Conservation (phyloP, 1,140 invertebrate species). For the Macrobrachium rosenbergii region DNA sequence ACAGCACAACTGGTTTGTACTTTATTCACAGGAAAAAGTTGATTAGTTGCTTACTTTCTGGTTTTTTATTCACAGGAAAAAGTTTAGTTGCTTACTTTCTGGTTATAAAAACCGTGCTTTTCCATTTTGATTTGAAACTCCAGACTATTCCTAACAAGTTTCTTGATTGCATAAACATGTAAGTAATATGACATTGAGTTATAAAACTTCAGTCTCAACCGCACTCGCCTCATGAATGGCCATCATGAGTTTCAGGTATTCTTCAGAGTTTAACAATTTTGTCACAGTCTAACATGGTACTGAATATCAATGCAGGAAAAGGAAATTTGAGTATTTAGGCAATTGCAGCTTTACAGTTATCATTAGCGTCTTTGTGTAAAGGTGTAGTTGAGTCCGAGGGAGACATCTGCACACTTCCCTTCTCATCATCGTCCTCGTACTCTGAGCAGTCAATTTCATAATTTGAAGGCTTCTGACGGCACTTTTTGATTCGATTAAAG, state of each 20-base stretch:
- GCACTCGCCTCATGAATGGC: no score
- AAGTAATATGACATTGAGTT: no score
- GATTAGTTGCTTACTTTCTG: background rate
- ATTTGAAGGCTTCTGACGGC: background rate
- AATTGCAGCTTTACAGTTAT: background rate
- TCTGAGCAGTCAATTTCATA: constrained; percentile 3
- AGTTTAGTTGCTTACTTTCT: background rate
- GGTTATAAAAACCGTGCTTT: no score
- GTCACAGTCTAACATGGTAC: no score
- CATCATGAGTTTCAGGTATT: no score
- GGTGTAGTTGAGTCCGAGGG: background rate
- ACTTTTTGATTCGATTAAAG: constrained; percentile 25
- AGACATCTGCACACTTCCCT: background rate
- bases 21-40: background rate
- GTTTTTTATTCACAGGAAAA: background rate
- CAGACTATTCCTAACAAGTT: no score
- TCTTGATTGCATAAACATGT: no score
- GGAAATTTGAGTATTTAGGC: background rate
- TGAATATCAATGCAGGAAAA: no score
- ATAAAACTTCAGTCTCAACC: no score
- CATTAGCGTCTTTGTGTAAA: constrained; percentile 20
- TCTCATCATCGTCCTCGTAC: constrained; percentile 11
- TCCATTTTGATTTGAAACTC: no score
- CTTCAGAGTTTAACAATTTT: no score
- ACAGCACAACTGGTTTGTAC: no score